A percentile compares a stretch with the other conserved stretches of the same genome.
These are phyloP conservation scores for Perca schrenkii DNA, from an alignment of 2,113 vertebrate genomes.

Conservation along the genomic window DNA sequence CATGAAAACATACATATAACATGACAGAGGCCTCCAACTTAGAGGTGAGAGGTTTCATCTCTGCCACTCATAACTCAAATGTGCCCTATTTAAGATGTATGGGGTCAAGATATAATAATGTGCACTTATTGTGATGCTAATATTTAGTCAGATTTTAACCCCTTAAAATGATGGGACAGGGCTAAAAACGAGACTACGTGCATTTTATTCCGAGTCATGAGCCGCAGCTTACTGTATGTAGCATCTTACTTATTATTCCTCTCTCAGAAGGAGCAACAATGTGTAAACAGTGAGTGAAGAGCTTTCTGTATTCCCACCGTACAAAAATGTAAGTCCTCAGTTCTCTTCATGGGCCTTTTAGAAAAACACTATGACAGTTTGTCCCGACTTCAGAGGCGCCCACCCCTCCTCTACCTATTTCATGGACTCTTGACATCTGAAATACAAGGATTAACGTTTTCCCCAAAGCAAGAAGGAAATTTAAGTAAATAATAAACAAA, in stretches of 20 bases:
- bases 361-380: conserved; percentile 48
- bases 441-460: conserved; percentile 61
- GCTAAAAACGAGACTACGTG: neutral
- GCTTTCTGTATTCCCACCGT: conserved; percentile 27
- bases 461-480: conserved; percentile 15
- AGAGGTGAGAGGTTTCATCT: conserved; percentile 57
- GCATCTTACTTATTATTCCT: conserved; percentile 33
- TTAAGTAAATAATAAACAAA: conserved; percentile 56
- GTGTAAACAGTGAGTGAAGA: conserved; percentile 44
- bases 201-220: no score
- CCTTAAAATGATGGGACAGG: conserved; percentile 20
- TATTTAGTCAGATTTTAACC: conserved; percentile 43
- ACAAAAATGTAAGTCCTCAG: conserved; percentile 31
- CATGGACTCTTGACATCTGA: conserved; percentile 72
- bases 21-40: conserved; percentile 73
- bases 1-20: conserved; percentile 69
- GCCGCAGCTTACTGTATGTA: neutral
- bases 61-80: conserved; percentile 69
- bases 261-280: conserved; percentile 12
- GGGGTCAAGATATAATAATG: conserved; percentile 45
- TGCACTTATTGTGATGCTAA: conserved; percentile 30
- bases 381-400: conserved; percentile 41
- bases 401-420: conserved; percentile 61
- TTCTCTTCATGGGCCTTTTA: conserved; percentile 30
- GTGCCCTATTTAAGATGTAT: conserved; percentile 25